Base-by-base conservation (phyloP, 2,888 invertebrate species). In the Abscondita cerata region DNA sequence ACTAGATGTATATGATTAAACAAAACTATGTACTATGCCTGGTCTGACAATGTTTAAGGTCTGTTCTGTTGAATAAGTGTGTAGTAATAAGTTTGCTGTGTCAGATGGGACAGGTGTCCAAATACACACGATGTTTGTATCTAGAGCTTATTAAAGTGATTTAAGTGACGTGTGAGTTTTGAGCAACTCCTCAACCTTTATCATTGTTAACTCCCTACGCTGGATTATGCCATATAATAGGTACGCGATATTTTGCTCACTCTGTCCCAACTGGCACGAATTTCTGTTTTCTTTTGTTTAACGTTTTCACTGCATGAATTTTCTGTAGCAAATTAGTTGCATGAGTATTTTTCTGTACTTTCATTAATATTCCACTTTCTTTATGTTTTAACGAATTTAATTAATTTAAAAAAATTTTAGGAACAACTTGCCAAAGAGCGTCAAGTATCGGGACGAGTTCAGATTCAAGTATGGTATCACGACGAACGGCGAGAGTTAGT, bases 401-500 rank as follows among this genome's bases (percentile, higher is more conserved):
- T 41, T 12, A 41, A 31, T 31, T 31, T 41, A 15, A 13, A 41
- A 4, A 8, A 16, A 61, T 80, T 81, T 53, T 79, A 89, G 89
- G 89, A 89, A 78, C 89, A 89, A 84, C 81, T 89, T 67, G 86
- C 86, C n/a, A 86, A 89, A 62, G 91, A 92, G 80, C 87, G 90
- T 65, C 88, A 87, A 70, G 88, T 90, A 59, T 86, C 89, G 19
- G 93, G 93, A 41, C 86, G 94, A 16, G 88, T 95, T 34, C 93
- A 94, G 81, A 86, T 96, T 68, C 94, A 95, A 78, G 90, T 95
- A 56, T 93, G 92, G 89, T 95, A 94, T 82, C 92, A 94, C 76
- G 87, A 89, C 61, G 93, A 93, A 73, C 85, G 92, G 62, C 87
- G 87, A 72, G 93, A 95, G 75, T 83, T 96, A 58, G 90, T 92